Evolutionary conservation across 2,113 vertebrate genomes (phyloP), one percentile per base, ranked within the genome.

Genomic region (Spermophilus dauricus): DNA sequence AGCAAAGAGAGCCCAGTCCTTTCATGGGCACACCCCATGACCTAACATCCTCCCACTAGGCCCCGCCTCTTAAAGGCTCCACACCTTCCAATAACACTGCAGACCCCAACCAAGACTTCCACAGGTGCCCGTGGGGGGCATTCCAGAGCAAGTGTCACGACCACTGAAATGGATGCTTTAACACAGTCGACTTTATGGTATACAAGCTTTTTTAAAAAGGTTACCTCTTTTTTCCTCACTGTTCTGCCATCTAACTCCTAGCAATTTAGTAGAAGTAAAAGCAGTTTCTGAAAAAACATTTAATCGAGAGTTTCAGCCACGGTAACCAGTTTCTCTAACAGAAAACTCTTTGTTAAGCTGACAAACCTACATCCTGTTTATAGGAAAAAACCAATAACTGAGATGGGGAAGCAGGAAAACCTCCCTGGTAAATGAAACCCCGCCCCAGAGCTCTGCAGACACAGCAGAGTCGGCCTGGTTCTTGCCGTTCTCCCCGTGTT

Each of bases 121-220:
- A 32, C 32, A 51, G 45, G 13, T 32, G 34, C 81, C 18, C 13
- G 10, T 51, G 39, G 26, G 18, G 17, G 72, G 67, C 42, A 39
- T 10, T 42, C n/a, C 30, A 37, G 63, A 65, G 39, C 42, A 39
- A 75, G 6, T 2, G 37, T 2, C 30, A 39, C 80, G 69, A 69
- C n/a, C 63, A 34, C 53, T 20, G 13, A 56, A 73, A 12, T 0
- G 0, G 1, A 58, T 3, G 51, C 86, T 82, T 37, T 24, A 76
- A n/a, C 9, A 51, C 0, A 1, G 24, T 34, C 53, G 1, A 4
- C 20, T 5, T 70, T 9, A 51, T 0, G 8, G 56, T 8, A 39
- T 3, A 8, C 51, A 70, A 86, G 53, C 8, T 18, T 67, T 30
- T 67, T 30, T 67, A 10, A 7, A 11, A 65, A 65, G 11, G 63